Conservation (phyloP, 2,113 vertebrate genomes). For the Vombatus ursinus region DNA sequence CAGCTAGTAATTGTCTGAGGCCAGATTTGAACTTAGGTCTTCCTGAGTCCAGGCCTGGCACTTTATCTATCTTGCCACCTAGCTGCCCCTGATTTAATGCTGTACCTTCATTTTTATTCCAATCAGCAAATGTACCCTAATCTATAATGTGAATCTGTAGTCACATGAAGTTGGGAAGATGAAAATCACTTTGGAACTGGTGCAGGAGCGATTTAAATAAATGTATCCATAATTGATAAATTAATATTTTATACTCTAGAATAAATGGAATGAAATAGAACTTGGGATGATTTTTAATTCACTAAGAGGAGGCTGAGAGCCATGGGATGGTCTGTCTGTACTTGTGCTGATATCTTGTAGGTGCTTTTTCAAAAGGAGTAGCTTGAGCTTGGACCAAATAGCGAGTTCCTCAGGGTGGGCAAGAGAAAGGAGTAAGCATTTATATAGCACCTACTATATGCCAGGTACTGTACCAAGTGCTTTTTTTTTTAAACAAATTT, state of each 20-base stretch:
- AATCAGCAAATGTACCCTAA: neutral
- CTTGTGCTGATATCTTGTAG: neutral
- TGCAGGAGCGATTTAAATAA: neutral
- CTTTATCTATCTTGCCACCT: too few species aligned
- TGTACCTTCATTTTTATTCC: neutral
- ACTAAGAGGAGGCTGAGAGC: neutral
- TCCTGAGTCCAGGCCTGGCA: neutral
- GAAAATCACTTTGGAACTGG: neutral
- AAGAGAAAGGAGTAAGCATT: neutral
- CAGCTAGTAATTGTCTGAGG: neutral
- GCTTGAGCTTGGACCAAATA: neutral
- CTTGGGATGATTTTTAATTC: neutral
- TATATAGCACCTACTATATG: neutral
- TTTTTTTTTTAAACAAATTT: neutral
- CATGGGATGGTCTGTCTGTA: neutral
- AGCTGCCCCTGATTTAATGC: neutral
- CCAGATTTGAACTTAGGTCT: too few species aligned
- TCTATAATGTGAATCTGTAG: neutral
- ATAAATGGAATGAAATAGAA: neutral
- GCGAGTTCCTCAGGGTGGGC: neutral
- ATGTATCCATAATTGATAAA: neutral
- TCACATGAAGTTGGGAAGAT: neutral
- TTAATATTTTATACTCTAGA: neutral
- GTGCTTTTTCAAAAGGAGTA: neutral
- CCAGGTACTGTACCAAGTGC: neutral